phyloP scores from a whole-genome alignment of 2,113 vertebrate species.

The Sula dactylatra region DNA sequence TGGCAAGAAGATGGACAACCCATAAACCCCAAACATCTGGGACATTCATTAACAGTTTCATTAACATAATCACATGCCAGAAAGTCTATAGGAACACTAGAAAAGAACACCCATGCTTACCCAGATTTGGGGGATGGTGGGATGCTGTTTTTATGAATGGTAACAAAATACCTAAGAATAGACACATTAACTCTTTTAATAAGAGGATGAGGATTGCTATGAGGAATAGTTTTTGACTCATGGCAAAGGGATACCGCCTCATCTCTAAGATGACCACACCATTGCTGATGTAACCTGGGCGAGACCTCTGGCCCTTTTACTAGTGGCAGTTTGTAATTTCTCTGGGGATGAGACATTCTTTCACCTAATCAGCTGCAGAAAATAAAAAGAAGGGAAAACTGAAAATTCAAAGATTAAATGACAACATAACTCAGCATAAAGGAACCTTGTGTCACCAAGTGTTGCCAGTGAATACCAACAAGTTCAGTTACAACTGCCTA shows the following conservation, averaged over 20 bases:
- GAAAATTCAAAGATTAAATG: neutral
- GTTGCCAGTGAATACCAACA: neutral
- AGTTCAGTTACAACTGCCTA: neutral
- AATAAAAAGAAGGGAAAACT: neutral
- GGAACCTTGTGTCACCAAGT: neutral
- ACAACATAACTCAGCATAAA: neutral
- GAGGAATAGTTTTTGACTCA: neutral
- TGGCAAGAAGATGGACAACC: neutral
- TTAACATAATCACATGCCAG: neutral
- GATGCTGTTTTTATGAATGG: neutral
- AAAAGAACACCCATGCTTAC: neutral
- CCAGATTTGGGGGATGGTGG: neutral
- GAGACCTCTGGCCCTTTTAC: neutral
- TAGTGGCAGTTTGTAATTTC: neutral
- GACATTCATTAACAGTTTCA: conserved; percentile 4
- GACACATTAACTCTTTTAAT: neutral
- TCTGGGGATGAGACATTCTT: neutral
- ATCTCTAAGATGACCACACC: neutral
- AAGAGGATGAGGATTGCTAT: neutral
- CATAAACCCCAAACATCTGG: neutral
- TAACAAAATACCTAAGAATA: neutral
- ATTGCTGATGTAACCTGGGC: neutral
- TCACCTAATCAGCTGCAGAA: neutral
- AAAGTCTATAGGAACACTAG: neutral
- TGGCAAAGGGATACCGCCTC: neutral